Base-by-base conservation (phyloP, 2,113 vertebrate species). In the Malaclemys terrapin region DNA sequence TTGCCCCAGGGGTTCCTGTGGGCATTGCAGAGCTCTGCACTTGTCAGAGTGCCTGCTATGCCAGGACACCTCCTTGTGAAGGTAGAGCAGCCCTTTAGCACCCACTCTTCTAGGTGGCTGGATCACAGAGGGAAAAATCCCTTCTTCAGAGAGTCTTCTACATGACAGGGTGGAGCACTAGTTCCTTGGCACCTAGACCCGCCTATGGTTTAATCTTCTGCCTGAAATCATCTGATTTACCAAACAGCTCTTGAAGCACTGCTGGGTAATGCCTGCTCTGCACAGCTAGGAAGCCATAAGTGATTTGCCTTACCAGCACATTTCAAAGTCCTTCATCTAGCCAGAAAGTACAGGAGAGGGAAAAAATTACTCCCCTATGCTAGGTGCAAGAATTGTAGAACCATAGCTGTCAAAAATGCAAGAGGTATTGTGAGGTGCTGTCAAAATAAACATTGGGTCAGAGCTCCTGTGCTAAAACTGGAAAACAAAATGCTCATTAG, bases 381-480 rank as follows among this genome's bases (percentile, higher is more conserved):
- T 25, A 69, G 56, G 69, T 0, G 8, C 65, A 83, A 69, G 31
- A 86, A 72, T 72, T 80, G n/a, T 57, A 5, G 13, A 89, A 35
- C 31, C 65, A 52, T 56, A 82, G 50, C 27, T 12, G 89, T 82
- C 89, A 85, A 85, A 89, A 85, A 50, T 56, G 11, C 56, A 78
- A 42, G 35, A 57, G 80, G 80, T 80, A 80, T 72, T 56, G 57
- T 1, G 1, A 47, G 79, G 35, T 69, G 45, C 69, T n/a, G 3
- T 72, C 65, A 72, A n/a, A 72, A 72, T 20, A 17, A 86, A 69
- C 87, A 16, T 17, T 0, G 0, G 56, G 42, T 57, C 86, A 82
- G 81, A 0, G 5, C 42, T 7, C 49, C 78, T n/a, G 42, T 1
- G 0, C 65, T 69, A 45, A 81, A 2, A 1, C 20, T 45, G 17